These are phyloP conservation scores for Sinocyclocheilus maitianheensis DNA, from an alignment of 2,113 vertebrate species.

Conservation along the genomic window DNA sequence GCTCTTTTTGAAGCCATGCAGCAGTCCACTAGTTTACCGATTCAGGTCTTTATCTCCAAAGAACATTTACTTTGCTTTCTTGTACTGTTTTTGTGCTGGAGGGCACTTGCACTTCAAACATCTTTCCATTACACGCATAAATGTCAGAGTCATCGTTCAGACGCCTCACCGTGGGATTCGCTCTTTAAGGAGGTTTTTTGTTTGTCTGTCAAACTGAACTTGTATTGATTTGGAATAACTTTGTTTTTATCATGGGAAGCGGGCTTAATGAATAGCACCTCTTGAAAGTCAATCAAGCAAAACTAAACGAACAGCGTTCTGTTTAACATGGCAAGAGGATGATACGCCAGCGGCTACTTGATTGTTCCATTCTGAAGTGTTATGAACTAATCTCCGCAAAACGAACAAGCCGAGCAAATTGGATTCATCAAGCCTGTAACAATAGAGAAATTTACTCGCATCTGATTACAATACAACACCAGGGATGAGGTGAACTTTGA, in stretches of 20 bases:
- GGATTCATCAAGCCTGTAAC: constrained; percentile 3
- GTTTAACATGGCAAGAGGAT: not conserved
- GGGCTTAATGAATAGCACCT: not conserved
- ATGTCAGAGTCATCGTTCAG: constrained; percentile 3
- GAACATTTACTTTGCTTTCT: constrained; percentile 6
- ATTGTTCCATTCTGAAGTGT: constrained; percentile 13
- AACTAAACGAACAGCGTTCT: not conserved
- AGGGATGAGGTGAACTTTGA: not conserved
- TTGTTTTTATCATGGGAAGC: not conserved
- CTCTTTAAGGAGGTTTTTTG: not conserved
- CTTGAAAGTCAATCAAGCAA: constrained; percentile 30
- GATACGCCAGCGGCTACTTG: not conserved
- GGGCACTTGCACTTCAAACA: not conserved
- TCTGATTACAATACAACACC: constrained; percentile 5
- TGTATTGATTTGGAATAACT: not conserved
- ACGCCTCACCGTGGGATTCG: not conserved
- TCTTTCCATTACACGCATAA: constrained; percentile 2
- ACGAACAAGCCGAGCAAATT: not conserved
- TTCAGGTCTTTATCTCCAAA: not conserved
- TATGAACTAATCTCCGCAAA: constrained; percentile 23
- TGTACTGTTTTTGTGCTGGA: constrained; percentile 9
- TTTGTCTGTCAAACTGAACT: not conserved
- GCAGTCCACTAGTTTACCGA: not conserved
- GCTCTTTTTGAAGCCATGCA: not conserved
- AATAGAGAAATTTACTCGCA: not conserved